Conservation (phyloP, 2,888 invertebrate species). For the Frankliniella intonsa region DNA sequence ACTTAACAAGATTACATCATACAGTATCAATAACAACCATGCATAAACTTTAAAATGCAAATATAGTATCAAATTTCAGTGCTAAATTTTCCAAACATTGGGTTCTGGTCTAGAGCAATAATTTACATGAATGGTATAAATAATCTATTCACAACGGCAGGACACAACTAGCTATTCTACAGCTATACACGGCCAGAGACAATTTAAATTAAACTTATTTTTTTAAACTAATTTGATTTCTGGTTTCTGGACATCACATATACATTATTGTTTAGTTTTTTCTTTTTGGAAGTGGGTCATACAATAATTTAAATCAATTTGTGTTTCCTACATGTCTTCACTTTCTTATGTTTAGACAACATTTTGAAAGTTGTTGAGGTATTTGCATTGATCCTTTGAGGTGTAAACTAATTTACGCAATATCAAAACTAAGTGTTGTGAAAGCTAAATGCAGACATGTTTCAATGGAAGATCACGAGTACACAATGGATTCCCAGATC, state of each 20-base stretch:
- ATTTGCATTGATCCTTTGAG: too few relatives aligned
- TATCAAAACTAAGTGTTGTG: neutral
- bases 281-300: neutral
- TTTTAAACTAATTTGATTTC: neutral
- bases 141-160: neutral
- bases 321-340: neutral
- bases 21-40: conserved; percentile 7
- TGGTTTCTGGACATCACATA: conserved; percentile 1
- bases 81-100: conserved; percentile 27
- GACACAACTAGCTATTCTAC: neutral
- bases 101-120: neutral
- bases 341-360: too few relatives aligned
- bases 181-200: neutral
- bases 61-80: conserved; percentile 26
- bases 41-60: conserved; percentile 25
- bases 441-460: neutral
- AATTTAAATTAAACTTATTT: neutral
- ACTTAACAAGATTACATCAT: conserved; percentile 7
- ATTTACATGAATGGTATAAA: conserved; percentile 13
- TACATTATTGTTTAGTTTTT: neutral
- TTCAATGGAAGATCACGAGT: neutral
- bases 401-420: neutral
- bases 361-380: too few relatives aligned
- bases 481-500: neutral
- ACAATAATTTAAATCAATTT: neutral